Evolutionary conservation across 2,888 invertebrate genomes (phyloP), one percentile per base, ranked within the genome.

Genomic region (Gymnosoma rotundatum): DNA sequence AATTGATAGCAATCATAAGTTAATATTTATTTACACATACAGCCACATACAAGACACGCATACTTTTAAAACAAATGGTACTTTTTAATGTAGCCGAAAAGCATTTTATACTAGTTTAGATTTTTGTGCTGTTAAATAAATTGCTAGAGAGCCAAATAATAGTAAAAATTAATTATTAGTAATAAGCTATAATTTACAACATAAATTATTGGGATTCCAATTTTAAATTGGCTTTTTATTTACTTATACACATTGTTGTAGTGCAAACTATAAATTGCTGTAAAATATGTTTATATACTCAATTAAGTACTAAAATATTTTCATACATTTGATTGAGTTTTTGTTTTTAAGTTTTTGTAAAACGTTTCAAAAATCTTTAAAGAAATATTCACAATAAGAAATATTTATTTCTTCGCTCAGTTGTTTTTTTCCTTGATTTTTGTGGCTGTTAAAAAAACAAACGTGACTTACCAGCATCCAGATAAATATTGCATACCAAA

Each of bases 391-490:
- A 58, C 66, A 69, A 84, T 54, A 69, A 79, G 21, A 69, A 83
- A 76, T 83, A 83, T 74, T 74, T 78, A 78, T 82, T 74, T 84
- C 12, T 73, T 52, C 45, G 54, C 21, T 78, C 54, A 66, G 73
- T 54, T 67, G n/a, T 56, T 64, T 72, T 38, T 36, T 52, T n/a
- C n/a, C 45, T 56, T 32, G 21, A 45, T 58, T 72, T 72, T 61
- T 81, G 52, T 75, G 75, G 58, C 75, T 73, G 79, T 73, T 79
- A 79, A 83, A 83, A 78, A 84, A 84, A 81, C 81, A 90, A 88
- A 90, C 90, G 90, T 90, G 90, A 90, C 90, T 90, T 89, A 87
- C 89, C 88, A 88, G 88, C 89, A 91, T 90, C 90, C 91, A 90
- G 84, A 84, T 84, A 90, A 90, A 91, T 90, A 88, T 88, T 87